Conservation (phyloP, 2,113 vertebrate species). For the Mola mola region DNA sequence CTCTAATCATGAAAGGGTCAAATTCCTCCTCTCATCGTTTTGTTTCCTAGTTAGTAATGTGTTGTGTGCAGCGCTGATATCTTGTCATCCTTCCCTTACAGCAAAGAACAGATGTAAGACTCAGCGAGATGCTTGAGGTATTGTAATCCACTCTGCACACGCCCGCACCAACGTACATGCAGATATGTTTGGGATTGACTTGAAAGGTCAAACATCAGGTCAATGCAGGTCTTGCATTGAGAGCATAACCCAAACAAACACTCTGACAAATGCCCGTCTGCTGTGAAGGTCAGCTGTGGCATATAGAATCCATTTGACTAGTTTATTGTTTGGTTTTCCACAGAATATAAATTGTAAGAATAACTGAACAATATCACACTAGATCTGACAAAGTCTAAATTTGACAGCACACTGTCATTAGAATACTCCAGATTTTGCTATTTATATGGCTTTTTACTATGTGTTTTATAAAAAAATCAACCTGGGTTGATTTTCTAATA, state of each 20-base stretch:
- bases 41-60: too few species aligned
- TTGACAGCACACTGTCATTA: too few species aligned
- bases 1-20: neutral
- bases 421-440: too few species aligned
- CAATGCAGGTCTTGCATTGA: slow-evolving; percentile 10
- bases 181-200: slow-evolving; percentile 23
- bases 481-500: too few species aligned
- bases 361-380: too few species aligned
- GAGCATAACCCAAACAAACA: slow-evolving; percentile 28
- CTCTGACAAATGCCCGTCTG: slow-evolving; percentile 5
- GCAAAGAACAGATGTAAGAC: slow-evolving; percentile 98
- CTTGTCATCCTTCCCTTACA: slow-evolving; percentile 66
- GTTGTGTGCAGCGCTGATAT: too few species aligned
- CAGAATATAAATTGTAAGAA: too few species aligned
- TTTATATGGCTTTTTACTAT: too few species aligned
- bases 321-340: too few species aligned
- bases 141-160: neutral
- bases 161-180: neutral
- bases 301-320: slow-evolving; percentile 7
- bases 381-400: too few species aligned
- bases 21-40: too few species aligned
- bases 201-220: slow-evolving; percentile 51
- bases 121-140: slow-evolving; percentile 99
- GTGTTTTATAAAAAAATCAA: too few species aligned
- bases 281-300: slow-evolving; percentile 33